Percentiles rank a stretch among this genome's conserved stretches.
Evolutionary conservation across 2,888 invertebrate genomes (phyloP).

Genomic region (Aporophyla nigra): DNA sequence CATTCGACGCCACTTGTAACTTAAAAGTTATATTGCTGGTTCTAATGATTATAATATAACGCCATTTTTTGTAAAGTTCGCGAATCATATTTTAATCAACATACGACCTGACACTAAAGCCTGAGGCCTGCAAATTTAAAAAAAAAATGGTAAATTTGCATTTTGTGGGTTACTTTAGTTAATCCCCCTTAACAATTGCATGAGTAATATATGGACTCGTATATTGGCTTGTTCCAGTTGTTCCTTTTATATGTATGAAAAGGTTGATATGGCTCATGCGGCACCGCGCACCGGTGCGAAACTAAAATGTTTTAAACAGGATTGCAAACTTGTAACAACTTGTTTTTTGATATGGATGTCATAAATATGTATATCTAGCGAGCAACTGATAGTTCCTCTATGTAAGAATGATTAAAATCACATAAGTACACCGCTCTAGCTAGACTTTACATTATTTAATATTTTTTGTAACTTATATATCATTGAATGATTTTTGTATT

Average conservation of each 20-base stretch:
- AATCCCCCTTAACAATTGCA: constrained; percentile 73
- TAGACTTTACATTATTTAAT: background rate
- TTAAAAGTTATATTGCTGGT: too few relatives aligned
- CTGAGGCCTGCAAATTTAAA: too few relatives aligned
- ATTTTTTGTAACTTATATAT: background rate
- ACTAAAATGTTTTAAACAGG: constrained; percentile 20
- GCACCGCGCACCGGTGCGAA: constrained; percentile 4
- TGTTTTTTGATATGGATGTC: constrained; percentile 5
- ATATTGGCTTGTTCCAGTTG: constrained; percentile 54
- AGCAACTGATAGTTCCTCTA: background rate
- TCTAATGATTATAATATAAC: too few relatives aligned
- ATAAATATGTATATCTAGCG: background rate
- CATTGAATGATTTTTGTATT: background rate
- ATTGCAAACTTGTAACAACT: constrained; percentile 8
- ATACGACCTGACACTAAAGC: too few relatives aligned
- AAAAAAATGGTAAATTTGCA: too few relatives aligned
- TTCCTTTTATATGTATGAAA: constrained; percentile 55
- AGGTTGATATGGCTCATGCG: constrained; percentile 37
- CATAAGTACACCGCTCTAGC: too few relatives aligned
- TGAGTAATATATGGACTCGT: constrained; percentile 67
- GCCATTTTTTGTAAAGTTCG: too few relatives aligned
- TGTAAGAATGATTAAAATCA: background rate
- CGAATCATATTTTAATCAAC: too few relatives aligned
- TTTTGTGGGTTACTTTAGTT: too few relatives aligned
- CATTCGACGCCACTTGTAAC: too few relatives aligned